These are phyloP conservation scores for Eidolon dupreanum DNA, from an alignment of 2,797 vertebrate genomes.

Conservation along the genomic window DNA sequence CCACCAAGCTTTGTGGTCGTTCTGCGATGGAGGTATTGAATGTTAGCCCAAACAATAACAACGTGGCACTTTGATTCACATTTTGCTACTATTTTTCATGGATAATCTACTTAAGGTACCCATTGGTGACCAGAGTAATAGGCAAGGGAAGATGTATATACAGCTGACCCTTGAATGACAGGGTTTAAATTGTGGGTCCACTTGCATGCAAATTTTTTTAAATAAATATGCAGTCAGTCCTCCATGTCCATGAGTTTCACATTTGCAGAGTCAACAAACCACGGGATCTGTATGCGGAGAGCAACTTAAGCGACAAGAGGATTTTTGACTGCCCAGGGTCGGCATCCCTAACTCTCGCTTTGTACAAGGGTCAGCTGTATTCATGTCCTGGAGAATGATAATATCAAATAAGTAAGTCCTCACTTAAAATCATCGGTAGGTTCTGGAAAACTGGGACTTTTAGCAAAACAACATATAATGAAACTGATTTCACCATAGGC, in stretches of 20 bases:
- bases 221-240: neutral
- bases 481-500: neutral
- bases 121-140: too few relatives aligned
- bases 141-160: neutral
- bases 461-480: neutral
- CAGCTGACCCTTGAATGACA: neutral
- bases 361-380: neutral
- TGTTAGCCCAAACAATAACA: too few relatives aligned
- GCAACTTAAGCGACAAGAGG: neutral
- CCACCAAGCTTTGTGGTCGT: neutral
- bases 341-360: neutral
- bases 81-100: too few relatives aligned
- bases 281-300: neutral
- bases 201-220: neutral
- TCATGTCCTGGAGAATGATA: neutral
- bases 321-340: neutral
- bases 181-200: too few relatives aligned
- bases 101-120: too few relatives aligned
- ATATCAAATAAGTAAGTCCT: neutral
- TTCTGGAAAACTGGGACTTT: neutral
- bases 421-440: neutral
- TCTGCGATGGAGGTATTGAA: neutral
- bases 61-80: too few relatives aligned
- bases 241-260: neutral
- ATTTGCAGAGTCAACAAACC: neutral